phyloP scores from a whole-genome alignment of 2,113 vertebrate genomes.

The Gnathonemus echidnorhynchus region DNA sequence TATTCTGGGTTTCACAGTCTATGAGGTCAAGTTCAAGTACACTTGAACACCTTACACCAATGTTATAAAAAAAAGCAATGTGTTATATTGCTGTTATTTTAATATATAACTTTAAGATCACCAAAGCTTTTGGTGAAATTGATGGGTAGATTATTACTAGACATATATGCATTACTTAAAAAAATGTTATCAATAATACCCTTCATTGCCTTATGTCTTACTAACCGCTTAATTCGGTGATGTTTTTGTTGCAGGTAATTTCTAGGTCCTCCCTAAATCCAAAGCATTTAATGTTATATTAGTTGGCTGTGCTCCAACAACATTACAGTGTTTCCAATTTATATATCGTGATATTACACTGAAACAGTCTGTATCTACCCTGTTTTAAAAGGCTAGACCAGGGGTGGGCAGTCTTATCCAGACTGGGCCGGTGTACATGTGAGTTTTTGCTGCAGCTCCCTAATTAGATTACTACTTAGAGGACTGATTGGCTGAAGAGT shows the following conservation, averaged over 20 bases:
- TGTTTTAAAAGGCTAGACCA: not conserved
- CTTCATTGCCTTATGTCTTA: not conserved
- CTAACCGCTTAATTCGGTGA: not conserved
- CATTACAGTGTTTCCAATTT: not conserved
- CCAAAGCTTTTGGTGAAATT: not conserved
- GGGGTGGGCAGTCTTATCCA: not conserved
- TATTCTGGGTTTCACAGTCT: not conserved
- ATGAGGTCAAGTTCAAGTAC: not conserved
- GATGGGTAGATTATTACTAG: not conserved
- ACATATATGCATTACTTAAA: not conserved
- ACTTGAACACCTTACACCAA: not conserved
- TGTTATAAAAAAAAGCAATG: not conserved
- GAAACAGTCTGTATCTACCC: not conserved
- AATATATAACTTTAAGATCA: not conserved
- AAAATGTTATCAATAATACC: not conserved
- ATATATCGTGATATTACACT: not conserved
- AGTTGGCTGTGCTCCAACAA: not conserved
- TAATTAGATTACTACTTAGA: not conserved
- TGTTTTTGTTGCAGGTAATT: not conserved
- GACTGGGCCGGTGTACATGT: not conserved
- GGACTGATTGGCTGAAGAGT: not conserved
- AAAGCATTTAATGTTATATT: not conserved
- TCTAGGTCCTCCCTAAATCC: not conserved
- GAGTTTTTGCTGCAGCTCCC: not conserved
- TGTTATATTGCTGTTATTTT: not conserved